Percentiles rank a stretch among this genome's conserved stretches.
phyloP scores from a whole-genome alignment of 1,140 invertebrate species.

The Hirudo medicinalis region DNA sequence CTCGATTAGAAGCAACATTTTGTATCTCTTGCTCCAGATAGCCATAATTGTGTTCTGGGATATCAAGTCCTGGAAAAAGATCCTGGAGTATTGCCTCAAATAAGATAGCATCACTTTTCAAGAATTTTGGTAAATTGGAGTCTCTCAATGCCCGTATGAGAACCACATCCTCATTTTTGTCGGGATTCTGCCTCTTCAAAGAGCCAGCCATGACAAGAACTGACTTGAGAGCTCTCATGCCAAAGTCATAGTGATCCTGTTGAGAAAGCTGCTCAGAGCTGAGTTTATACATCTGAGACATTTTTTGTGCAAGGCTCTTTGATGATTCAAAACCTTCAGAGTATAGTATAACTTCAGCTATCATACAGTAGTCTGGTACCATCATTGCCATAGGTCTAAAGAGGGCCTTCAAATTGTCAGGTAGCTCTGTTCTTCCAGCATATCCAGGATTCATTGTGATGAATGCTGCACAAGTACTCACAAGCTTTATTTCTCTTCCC shows the following conservation, averaged over 20 bases:
- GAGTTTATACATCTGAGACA: conserved; percentile 79
- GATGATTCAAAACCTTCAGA: conserved; percentile 80
- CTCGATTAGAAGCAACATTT: conserved; percentile 26
- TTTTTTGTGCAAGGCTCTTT: conserved; percentile 69
- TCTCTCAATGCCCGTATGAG: conserved; percentile 41
- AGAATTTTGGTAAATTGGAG: conserved; percentile 43
- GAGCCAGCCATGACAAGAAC: conserved; percentile 43
- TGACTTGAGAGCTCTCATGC: conserved; percentile 61
- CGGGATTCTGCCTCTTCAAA: conserved; percentile 41
- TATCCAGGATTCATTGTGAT: conserved; percentile 63
- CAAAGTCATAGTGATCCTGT: conserved; percentile 80
- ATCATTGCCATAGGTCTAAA: conserved; percentile 83
- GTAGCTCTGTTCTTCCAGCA: conserved; percentile 59
- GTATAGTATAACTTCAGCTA: conserved; percentile 80
- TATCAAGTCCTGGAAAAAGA: conserved; percentile 41
- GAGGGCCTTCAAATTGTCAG: conserved; percentile 50
- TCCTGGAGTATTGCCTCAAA: conserved; percentile 43
- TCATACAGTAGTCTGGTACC: conserved; percentile 80
- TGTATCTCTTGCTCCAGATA: conserved; percentile 36
- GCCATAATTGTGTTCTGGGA: conserved; percentile 42
- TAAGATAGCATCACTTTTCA: conserved; percentile 39
- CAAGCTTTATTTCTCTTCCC: conserved; percentile 41
- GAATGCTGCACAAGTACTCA: conserved; percentile 39
- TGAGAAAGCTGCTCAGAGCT: conserved; percentile 81
- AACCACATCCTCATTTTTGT: conserved; percentile 41